Percentiles rank a stretch among this genome's conserved stretches.
These are phyloP conservation scores for Oikopleura dioica DNA, from an alignment of 23 tunicate genomes.

Conservation along the genomic window DNA sequence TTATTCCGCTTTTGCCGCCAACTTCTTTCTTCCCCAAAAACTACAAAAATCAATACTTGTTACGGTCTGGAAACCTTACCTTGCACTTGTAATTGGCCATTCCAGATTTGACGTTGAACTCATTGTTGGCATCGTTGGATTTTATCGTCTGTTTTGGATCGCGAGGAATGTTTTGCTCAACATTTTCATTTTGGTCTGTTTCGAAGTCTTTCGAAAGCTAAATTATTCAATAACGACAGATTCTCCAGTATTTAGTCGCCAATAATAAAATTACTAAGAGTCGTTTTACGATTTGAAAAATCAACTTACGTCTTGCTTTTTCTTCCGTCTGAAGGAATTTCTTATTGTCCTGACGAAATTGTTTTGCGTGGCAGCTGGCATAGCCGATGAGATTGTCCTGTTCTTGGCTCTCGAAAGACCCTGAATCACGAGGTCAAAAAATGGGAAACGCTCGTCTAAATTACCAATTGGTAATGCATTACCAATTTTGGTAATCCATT, in stretches of 20 bases:
- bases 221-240: not conserved
- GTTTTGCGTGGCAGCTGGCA: slow-evolving; percentile 11
- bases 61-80: not conserved
- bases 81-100: slow-evolving; percentile 7
- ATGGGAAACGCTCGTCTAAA: too few relatives aligned
- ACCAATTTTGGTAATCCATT: too few relatives aligned
- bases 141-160: not conserved
- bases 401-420: not conserved
- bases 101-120: not conserved
- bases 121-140: not conserved
- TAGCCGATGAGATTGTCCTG: not conserved
- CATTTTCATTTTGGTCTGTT: not conserved
- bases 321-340: not conserved
- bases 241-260: not conserved
- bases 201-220: slow-evolving; percentile 4
- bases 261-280: too few relatives aligned
- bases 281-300: too few relatives aligned
- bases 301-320: slow-evolving; percentile 3
- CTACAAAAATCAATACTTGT: not conserved
- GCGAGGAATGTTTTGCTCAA: not conserved
- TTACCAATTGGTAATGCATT: too few relatives aligned
- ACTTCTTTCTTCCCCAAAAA: not conserved
- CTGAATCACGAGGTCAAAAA: too few relatives aligned
- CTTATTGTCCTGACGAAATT: not conserved
- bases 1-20: slow-evolving; percentile 5